These are phyloP conservation scores for Myzus persicae DNA, from an alignment of 1,140 invertebrate species.

Conservation along the genomic window DNA sequence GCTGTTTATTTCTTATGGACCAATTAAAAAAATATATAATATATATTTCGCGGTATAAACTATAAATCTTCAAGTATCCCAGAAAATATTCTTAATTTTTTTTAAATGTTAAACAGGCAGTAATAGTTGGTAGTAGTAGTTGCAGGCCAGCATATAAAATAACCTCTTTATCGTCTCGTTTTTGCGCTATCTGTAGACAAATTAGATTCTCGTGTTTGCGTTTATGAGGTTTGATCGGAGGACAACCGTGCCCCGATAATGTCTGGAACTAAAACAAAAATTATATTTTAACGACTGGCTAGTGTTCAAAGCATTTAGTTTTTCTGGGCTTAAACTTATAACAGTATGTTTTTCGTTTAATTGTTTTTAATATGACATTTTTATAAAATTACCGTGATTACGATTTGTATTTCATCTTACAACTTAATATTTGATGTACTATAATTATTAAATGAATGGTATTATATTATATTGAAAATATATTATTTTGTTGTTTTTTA, in stretches of 20 bases:
- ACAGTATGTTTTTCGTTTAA: background rate
- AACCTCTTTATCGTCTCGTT: conserved; percentile 29
- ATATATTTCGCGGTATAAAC: background rate
- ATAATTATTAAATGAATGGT: background rate
- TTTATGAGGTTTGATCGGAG: conserved; percentile 36
- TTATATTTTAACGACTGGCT: background rate
- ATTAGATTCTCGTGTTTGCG: background rate
- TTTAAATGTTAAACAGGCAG: background rate
- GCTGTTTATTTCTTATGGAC: background rate
- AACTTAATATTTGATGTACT: background rate
- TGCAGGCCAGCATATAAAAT: background rate
- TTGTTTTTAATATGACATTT: background rate
- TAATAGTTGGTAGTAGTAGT: background rate
- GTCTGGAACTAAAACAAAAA: background rate
- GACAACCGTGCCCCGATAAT: conserved; percentile 39
- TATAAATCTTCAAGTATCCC: background rate
- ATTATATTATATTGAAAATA: background rate
- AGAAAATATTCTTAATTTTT: background rate
- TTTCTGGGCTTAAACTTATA: background rate
- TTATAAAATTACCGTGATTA: background rate
- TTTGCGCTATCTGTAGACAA: conserved; percentile 16
- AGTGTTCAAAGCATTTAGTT: background rate
- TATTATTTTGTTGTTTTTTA: background rate
- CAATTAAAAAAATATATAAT: background rate
- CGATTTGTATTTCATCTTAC: background rate